A percentile compares a stretch with the other conserved stretches of the same genome.
These are phyloP conservation scores for Papilio elwesi DNA, from an alignment of 2,888 invertebrate species.

Conservation along the genomic window DNA sequence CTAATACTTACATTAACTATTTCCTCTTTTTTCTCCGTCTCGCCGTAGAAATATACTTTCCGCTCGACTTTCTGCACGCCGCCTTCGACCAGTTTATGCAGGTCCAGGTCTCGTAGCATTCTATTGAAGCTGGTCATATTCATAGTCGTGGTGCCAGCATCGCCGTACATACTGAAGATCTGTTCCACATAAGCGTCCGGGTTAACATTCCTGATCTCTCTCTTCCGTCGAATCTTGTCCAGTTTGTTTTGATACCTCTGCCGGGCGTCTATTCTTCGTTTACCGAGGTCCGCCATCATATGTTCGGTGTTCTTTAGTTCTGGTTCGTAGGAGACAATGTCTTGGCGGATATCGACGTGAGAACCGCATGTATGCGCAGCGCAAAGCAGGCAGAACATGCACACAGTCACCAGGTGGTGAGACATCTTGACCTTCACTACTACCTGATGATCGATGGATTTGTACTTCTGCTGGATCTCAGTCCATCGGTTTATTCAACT, in stretches of 20 bases:
- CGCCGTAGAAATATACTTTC: slow-evolving; percentile 59
- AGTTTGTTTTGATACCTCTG: slow-evolving; percentile 64
- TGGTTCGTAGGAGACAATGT: slow-evolving; percentile 55
- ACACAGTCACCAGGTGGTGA: slow-evolving; percentile 89
- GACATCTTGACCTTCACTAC: slow-evolving; percentile 64
- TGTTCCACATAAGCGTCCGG: slow-evolving; percentile 86
- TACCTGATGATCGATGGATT: slow-evolving; percentile 49
- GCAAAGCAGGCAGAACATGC: slow-evolving; percentile 92
- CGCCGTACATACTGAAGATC: slow-evolving; percentile 87
- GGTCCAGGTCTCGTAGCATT: slow-evolving; percentile 85
- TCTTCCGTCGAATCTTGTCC: slow-evolving; percentile 56
- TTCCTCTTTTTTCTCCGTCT: slow-evolving; percentile 56
- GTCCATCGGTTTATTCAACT: slow-evolving; percentile 30
- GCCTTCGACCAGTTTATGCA: slow-evolving; percentile 80
- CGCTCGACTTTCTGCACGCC: slow-evolving; percentile 61
- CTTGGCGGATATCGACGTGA: slow-evolving; percentile 80
- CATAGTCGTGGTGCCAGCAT: slow-evolving; percentile 86
- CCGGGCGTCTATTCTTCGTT: slow-evolving; percentile 54
- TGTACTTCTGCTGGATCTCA: slow-evolving; percentile 35
- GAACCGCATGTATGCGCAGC: slow-evolving; percentile 91
- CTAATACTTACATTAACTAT: slow-evolving; percentile 75
- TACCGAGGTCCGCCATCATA: slow-evolving; percentile 57
- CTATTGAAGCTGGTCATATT: slow-evolving; percentile 87
- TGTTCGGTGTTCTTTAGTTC: slow-evolving; percentile 53
- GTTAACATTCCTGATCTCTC: slow-evolving; percentile 66